Evolutionary conservation across 2,888 invertebrate species (phyloP).

Genomic region (Hybos culiciformis): DNA sequence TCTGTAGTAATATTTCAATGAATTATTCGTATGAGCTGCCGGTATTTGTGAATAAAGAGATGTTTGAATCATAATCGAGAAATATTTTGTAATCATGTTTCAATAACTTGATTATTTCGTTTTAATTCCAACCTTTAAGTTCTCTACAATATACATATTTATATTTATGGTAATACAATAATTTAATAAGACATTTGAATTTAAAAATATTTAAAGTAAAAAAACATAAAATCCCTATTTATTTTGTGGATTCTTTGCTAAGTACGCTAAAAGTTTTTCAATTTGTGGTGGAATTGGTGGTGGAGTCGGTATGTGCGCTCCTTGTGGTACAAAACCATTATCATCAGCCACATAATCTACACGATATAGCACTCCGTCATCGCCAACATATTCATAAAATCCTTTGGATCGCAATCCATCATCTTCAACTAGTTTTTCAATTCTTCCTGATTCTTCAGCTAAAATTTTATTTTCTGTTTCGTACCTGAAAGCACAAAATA

Average conservation of each 20-base stretch:
- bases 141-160: too few species aligned
- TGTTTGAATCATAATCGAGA: too few species aligned
- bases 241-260: conserved; percentile 29
- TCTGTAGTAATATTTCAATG: too few species aligned
- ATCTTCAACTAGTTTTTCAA: conserved; percentile 40
- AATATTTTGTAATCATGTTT: too few species aligned
- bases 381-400: conserved; percentile 53
- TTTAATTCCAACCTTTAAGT: too few species aligned
- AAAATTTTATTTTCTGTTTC: conserved; percentile 44
- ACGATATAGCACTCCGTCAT: conserved; percentile 40
- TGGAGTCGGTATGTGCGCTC: conserved; percentile 34
- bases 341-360: conserved; percentile 44
- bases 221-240: conserved; percentile 3
- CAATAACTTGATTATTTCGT: too few species aligned
- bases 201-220: too few species aligned
- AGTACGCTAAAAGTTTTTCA: conserved; percentile 46
- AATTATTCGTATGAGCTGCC: too few species aligned
- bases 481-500: conserved; percentile 32
- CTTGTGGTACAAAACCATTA: conserved; percentile 38
- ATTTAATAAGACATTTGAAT: too few species aligned
- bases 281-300: conserved; percentile 55
- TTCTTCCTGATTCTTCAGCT: conserved; percentile 41
- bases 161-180: too few species aligned
- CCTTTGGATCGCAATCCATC: conserved; percentile 48
- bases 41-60: too few species aligned